Conservation (phyloP, 2,113 vertebrate genomes). For the Cinclus mexicanus region DNA sequence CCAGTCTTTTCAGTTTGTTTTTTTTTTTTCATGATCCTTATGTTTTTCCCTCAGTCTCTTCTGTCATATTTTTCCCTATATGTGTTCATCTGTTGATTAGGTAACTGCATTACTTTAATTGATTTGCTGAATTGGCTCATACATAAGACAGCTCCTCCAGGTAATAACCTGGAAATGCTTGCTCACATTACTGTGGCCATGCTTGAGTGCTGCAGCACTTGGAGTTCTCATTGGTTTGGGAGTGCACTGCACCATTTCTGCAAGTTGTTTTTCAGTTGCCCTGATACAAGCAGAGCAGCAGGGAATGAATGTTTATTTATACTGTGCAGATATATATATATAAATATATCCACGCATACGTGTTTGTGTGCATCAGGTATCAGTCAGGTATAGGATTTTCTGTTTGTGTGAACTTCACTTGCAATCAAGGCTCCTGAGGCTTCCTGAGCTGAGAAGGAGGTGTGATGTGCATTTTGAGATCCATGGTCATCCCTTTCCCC, state of each 20-base stretch:
- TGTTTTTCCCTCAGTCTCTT: not conserved
- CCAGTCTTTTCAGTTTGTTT: not conserved
- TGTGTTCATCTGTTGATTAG: slow-evolving; percentile 12
- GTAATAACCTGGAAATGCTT: slow-evolving; percentile 5
- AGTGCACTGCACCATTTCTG: not conserved
- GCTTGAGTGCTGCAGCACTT: not conserved
- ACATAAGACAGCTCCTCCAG: slow-evolving; percentile 15
- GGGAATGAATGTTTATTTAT: not conserved
- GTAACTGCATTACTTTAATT: slow-evolving; percentile 24
- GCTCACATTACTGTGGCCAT: not conserved
- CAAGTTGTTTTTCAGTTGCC: not conserved
- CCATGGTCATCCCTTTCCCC: not conserved
- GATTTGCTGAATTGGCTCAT: slow-evolving; percentile 10
- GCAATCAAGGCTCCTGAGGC: not conserved
- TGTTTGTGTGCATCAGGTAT: not conserved
- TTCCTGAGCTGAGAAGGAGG: not conserved
- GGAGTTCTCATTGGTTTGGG: not conserved
- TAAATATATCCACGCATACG: not conserved
- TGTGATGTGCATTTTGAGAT: not conserved
- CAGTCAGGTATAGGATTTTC: not conserved
- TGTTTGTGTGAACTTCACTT: not conserved
- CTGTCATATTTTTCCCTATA: not conserved
- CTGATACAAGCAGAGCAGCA: not conserved
- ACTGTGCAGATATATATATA: not conserved
- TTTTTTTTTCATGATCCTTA: not conserved